Base-by-base conservation (phyloP, 2,113 vertebrate genomes). In the Heterotis niloticus region DNA sequence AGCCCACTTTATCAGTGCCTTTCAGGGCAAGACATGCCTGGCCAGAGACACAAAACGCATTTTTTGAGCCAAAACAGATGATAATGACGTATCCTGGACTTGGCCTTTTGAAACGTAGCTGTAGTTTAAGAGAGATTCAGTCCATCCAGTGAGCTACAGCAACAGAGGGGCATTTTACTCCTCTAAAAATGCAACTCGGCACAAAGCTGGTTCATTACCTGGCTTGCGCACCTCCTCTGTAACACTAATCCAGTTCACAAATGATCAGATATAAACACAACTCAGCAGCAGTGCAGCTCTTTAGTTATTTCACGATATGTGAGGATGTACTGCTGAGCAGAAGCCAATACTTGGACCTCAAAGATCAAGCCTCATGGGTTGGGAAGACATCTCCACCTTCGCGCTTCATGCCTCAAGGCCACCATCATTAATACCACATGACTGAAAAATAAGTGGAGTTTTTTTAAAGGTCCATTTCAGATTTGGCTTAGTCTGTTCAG, bases 1-100 rank as follows among this genome's bases (percentile, higher is more conserved):
- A 74, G 70, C 34, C 20, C 57, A 65, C 64, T 79, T 69, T 34
- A 62, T 51, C 75, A 5, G 26, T 60, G 77, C 64, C 76, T 78
- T 78, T 68, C 66, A 69, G 65, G 52, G 66, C 17, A 59, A 18
- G 16, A 18, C 24, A 69, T 52, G 34, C 59, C 52, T 69, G 76
- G 44, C 70, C 68, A 24, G 13, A 73, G 70, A 20, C 51, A 14
- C 1, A 7, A 23, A 51, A 28, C 20, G n/a, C n/a, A 12, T 56
- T 59, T 69, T n/a, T 17, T 13, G 51, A 59, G 28, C 65, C 10
- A 52, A 57, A 18, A 17, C 65, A 20, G 52, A 54, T 57, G 18
- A 78, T 3, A 20, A 7, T 34, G 52, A 28, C 23, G 10, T 13
- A 18, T 20, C 68, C 28, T 73, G 23, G 23, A 73, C 23, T 13